phyloP scores from a whole-genome alignment of 2,797 vertebrate genomes.

The Diplodus puntazzo region DNA sequence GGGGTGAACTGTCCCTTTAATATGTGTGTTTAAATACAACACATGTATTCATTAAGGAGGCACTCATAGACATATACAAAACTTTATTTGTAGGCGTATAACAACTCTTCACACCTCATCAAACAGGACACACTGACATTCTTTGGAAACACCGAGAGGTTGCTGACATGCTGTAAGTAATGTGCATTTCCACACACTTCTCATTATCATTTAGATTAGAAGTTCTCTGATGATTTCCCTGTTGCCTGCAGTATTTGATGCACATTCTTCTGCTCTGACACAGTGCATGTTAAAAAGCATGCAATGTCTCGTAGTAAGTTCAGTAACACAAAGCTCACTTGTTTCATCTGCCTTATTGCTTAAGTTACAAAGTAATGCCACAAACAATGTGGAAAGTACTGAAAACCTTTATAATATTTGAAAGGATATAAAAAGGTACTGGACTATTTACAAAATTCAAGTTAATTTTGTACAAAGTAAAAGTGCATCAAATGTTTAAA shows the following conservation, averaged over 20 bases:
- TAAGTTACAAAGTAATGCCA: conserved; percentile 72
- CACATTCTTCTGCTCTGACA: conserved; percentile 79
- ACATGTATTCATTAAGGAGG: conserved; percentile 14
- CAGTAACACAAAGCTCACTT: conserved; percentile 36
- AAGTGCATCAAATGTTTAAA: conserved; percentile 86
- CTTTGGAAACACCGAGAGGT: conserved; percentile 36
- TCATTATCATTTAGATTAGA: conserved; percentile 23
- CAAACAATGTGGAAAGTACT: conserved; percentile 65
- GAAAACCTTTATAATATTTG: conserved; percentile 57
- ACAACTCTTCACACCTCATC: conserved; percentile 63
- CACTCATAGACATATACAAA: conserved; percentile 43
- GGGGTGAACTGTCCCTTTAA: too few species aligned
- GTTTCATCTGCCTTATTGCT: conserved; percentile 48
- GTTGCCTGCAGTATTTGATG: conserved; percentile 60
- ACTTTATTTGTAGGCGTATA: conserved; percentile 73
- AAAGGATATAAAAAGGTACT: conserved; percentile 75
- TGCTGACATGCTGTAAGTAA: conserved; percentile 29
- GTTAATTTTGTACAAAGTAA: conserved; percentile 85
- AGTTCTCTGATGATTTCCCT: conserved; percentile 13
- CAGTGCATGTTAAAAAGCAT: conserved; percentile 73
- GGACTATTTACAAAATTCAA: conserved; percentile 89
- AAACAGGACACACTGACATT: conserved; percentile 59
- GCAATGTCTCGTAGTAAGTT: conserved; percentile 51
- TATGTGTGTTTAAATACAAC: too few species aligned
- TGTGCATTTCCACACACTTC: conserved; percentile 28